Evolutionary conservation across 2,888 invertebrate genomes (phyloP).

Genomic region (Drosophila aldrichi): DNA sequence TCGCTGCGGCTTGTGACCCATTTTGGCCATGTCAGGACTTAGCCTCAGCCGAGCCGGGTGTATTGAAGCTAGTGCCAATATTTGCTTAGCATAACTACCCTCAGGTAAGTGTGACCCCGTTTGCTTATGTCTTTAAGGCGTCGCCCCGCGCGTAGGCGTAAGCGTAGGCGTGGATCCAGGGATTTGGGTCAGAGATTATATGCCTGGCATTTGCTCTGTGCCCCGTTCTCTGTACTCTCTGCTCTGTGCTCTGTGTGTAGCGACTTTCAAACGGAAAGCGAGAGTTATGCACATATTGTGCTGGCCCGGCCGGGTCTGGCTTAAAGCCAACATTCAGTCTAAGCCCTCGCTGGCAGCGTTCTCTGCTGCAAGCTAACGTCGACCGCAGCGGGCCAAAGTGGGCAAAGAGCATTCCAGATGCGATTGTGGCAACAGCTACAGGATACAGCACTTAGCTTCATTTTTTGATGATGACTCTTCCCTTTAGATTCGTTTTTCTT

Average conservation of each 20-base stretch:
- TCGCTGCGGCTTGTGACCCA: conserved; percentile 51
- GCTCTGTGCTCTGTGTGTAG: conserved; percentile 17
- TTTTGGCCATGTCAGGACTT: conserved; percentile 47
- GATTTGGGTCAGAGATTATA: conserved; percentile 77
- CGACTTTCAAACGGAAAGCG: conserved; percentile 57
- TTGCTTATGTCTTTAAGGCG: conserved; percentile 75
- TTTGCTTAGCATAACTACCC: conserved; percentile 51
- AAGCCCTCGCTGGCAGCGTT: conserved; percentile 15
- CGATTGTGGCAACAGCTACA: conserved; percentile 45
- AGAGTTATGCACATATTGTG: conserved; percentile 74
- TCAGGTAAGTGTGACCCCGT: conserved; percentile 68
- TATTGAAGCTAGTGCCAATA: conserved; percentile 81
- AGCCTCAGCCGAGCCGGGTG: conserved; percentile 62
- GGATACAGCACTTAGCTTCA: conserved; percentile 35
- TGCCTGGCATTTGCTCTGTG: conserved; percentile 43
- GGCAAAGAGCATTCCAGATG: conserved; percentile 72
- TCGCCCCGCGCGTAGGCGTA: conserved; percentile 8
- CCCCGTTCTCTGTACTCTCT: too few relatives aligned
- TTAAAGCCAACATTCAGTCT: conserved; percentile 57
- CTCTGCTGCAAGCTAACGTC: conserved; percentile 10
- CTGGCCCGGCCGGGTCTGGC: conserved; percentile 35
- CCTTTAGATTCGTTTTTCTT: conserved; percentile 32
- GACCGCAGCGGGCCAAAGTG: conserved; percentile 39
- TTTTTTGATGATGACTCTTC: conserved; percentile 40
- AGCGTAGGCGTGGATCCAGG: conserved; percentile 23